Conservation (phyloP, 1,140 invertebrate genomes). For the Caenorhabditis latens region DNA sequence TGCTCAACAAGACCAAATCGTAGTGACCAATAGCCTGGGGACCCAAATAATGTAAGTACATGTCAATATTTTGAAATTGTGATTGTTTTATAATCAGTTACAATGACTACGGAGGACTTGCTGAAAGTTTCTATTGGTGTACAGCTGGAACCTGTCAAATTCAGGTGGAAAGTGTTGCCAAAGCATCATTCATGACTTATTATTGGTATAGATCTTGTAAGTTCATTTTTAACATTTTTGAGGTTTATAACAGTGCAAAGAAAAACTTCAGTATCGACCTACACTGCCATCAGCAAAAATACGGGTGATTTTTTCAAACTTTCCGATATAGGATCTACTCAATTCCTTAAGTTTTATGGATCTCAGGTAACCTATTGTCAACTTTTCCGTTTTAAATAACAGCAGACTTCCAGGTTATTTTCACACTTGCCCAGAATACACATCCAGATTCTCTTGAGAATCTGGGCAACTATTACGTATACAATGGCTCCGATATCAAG, state of each 20-base stretch:
- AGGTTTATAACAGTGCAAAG: too few relatives aligned
- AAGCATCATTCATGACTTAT: not conserved
- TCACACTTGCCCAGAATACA: not conserved
- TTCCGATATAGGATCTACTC: not conserved
- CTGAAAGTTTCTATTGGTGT: not conserved
- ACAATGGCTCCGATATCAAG: not conserved
- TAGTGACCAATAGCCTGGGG: not conserved
- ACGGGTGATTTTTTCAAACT: not conserved
- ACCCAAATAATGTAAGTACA: not conserved
- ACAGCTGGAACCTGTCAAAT: not conserved
- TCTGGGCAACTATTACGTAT: not conserved
- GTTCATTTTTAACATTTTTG: too few relatives aligned
- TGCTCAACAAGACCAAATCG: not conserved
- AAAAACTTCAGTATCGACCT: not conserved
- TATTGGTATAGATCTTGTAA: not conserved
- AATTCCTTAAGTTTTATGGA: not conserved
- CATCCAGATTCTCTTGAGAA: not conserved
- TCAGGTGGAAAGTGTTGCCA: not conserved
- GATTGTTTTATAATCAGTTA: constrained; percentile 1
- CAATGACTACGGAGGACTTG: not conserved
- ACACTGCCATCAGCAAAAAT: too few relatives aligned
- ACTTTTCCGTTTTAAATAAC: not conserved
- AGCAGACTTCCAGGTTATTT: not conserved
- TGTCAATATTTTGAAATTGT: not conserved
- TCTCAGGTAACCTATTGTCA: not conserved